These are phyloP conservation scores for Tiaroga cobitis DNA, from an alignment of 2,797 vertebrate species.

Conservation along the genomic window DNA sequence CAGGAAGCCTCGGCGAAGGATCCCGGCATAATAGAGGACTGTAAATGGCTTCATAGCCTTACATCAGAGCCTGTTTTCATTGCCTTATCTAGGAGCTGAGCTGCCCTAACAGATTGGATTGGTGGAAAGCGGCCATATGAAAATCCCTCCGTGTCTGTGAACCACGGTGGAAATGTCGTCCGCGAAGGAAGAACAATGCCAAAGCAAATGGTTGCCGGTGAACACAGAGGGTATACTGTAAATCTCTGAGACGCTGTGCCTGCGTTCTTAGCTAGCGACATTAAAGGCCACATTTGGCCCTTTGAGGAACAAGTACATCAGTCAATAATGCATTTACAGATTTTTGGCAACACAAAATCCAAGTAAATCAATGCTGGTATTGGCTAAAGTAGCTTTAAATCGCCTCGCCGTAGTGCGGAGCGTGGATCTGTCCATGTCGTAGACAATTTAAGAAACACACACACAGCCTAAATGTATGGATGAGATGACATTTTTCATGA, in stretches of 20 bases:
- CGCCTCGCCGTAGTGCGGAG: neutral
- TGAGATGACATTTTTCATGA: slow-evolving; percentile 53
- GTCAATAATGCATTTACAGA: slow-evolving; percentile 39
- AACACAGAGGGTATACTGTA: slow-evolving; percentile 49
- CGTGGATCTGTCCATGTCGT: neutral
- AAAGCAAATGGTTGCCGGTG: slow-evolving; percentile 58
- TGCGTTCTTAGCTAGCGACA: slow-evolving; percentile 17
- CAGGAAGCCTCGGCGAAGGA: slow-evolving; percentile 53
- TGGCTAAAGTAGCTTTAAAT: slow-evolving; percentile 3
- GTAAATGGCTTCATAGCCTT: slow-evolving; percentile 66
- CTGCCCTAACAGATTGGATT: slow-evolving; percentile 54
- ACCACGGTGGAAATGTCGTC: slow-evolving; percentile 57
- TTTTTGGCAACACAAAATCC: slow-evolving; percentile 18
- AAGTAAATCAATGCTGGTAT: slow-evolving; percentile 14
- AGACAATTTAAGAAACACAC: slow-evolving; percentile 11
- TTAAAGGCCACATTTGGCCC: slow-evolving; percentile 45
- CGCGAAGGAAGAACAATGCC: slow-evolving; percentile 60
- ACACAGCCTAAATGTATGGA: slow-evolving; percentile 28
- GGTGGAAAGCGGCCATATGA: slow-evolving; percentile 58
- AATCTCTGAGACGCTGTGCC: slow-evolving; percentile 7
- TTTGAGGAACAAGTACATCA: slow-evolving; percentile 14
- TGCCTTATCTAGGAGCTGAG: slow-evolving; percentile 57
- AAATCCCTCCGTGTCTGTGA: slow-evolving; percentile 58
- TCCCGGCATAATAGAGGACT: slow-evolving; percentile 62
- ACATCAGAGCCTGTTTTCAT: slow-evolving; percentile 59